Evolutionary conservation across 2,113 vertebrate species (phyloP).

Genomic region (Engystomops pustulosus): DNA sequence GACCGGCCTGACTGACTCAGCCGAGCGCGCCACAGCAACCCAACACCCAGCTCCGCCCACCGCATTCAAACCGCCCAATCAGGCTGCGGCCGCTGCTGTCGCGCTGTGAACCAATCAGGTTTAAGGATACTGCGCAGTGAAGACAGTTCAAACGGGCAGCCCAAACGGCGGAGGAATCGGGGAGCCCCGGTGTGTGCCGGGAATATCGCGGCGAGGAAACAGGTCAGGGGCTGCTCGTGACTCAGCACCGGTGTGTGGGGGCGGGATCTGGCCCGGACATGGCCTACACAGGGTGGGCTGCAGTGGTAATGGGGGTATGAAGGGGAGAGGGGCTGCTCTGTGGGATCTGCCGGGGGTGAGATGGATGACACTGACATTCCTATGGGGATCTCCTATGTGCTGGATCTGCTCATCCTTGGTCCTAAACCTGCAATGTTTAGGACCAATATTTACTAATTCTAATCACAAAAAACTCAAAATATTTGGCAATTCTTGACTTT

Average conservation of each 20-base stretch:
- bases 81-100: neutral
- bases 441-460: no score
- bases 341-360: no score
- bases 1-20: neutral
- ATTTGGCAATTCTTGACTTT: no score
- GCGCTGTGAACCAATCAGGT: constrained; percentile 20
- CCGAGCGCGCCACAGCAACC: neutral
- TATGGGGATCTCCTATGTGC: no score
- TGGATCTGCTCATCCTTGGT: no score
- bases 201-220: neutral
- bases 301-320: no score
- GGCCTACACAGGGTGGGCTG: neutral
- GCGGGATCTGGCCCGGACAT: neutral
- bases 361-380: no score
- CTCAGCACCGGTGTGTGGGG: neutral
- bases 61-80: constrained; percentile 31
- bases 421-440: no score
- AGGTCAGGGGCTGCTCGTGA: neutral
- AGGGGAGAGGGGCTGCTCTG: neutral
- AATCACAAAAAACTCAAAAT: no score
- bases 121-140: constrained; percentile 52
- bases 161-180: neutral
- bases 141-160: constrained; percentile 41
- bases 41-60: neutral
- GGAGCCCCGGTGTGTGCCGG: neutral